Evolutionary conservation across 2,797 vertebrate genomes (phyloP), one percentile per base, ranked within the genome.

Genomic region (Tolypeutes matacus): DNA sequence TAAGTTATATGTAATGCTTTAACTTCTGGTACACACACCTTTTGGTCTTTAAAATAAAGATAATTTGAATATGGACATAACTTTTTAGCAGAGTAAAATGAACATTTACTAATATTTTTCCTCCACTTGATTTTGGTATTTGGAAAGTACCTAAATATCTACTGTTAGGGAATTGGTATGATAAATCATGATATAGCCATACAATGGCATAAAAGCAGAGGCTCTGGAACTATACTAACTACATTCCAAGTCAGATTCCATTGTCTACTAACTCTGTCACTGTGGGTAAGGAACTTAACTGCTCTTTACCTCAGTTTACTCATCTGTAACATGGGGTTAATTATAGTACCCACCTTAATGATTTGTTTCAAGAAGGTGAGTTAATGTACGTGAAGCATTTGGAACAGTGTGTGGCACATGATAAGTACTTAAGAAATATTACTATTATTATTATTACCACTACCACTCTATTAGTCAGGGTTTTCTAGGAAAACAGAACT

Each of bases 31-130:
- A n/a, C 11, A 60, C 27, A 70, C 51, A 62, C 53, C 14, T 86
- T 86, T 93, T 25, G 80, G 25, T 72, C 53, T 49, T 46, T 80
- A 78, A 60, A 70, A 46, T 69, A 69, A 70, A 70, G 29, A 36
- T 39, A 83, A 75, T 58, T 67, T 58, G 17, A 56, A 65, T 76
- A 46, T 58, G 25, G 78, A 62, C 49, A 39, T 70, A 60, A 70
- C 39, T 62, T 86, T 76, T 92, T 86, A 25, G 39, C n/a, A 93
- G 27, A 93, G 53, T 46, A 31, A 92, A 86, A 60, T 78, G 36
- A 84, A 3, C 18, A 80, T 70, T 80, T 60, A 60, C 39, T 70
- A 86, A 78, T 70, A 86, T 31, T 53, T 53, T 21, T 42, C 20
- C 20, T 34, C 27, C 29, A 64, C 20, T 25, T 86, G 13, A 12